Evolutionary conservation across 2,888 invertebrate species (phyloP).

Genomic region (Andrena marginata): DNA sequence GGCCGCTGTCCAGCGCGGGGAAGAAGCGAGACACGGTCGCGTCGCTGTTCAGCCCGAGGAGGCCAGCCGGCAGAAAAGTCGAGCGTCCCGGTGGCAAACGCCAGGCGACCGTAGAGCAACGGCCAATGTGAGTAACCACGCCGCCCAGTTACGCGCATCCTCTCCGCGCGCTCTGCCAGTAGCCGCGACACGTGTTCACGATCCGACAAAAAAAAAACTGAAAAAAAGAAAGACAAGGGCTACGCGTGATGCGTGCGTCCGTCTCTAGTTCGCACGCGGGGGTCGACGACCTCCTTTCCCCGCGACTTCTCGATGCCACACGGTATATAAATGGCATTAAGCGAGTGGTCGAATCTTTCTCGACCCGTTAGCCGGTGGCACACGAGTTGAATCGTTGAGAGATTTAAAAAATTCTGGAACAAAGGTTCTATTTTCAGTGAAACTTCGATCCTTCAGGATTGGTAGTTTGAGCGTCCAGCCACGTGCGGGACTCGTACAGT

Average conservation of each 20-base stretch:
- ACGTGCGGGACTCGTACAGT: too few species aligned
- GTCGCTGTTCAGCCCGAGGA: conserved; percentile 73
- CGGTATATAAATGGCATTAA: conserved; percentile 42
- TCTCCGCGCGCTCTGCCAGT: conserved; percentile 20
- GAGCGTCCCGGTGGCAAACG: conserved; percentile 45
- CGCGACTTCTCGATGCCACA: conserved; percentile 59
- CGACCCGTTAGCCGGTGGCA: too few species aligned
- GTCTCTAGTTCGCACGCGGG: conserved; percentile 52
- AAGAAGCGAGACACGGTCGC: conserved; percentile 71
- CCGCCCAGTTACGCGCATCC: conserved; percentile 20
- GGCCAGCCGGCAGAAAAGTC: conserved; percentile 67
- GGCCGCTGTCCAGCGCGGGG: conserved; percentile 50
- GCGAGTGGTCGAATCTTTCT: neutral
- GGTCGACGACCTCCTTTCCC: conserved; percentile 63
- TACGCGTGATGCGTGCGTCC: conserved; percentile 46
- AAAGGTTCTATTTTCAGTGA: too few species aligned
- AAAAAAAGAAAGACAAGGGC: conserved; percentile 23
- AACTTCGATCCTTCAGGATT: too few species aligned
- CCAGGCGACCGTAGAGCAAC: conserved; percentile 47
- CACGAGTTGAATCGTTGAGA: too few species aligned
- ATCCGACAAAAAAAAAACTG: conserved; percentile 9
- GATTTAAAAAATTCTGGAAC: too few species aligned
- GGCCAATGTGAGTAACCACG: conserved; percentile 61
- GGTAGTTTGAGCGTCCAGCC: too few species aligned
- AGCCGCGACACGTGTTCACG: neutral